Evolutionary conservation across 1,140 invertebrate genomes (phyloP).

Genomic region (Micrasema longulum): DNA sequence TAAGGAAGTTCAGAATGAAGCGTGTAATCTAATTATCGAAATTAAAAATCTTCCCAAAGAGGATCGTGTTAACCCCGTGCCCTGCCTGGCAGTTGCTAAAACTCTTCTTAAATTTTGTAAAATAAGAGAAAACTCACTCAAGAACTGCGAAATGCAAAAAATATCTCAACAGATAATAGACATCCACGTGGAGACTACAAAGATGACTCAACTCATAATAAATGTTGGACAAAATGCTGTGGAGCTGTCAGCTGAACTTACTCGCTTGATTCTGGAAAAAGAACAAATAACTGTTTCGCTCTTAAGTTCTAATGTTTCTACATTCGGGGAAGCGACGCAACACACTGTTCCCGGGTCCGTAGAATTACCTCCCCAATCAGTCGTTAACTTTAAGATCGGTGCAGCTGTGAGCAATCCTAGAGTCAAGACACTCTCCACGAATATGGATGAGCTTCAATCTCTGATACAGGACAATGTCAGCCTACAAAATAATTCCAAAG

Average conservation of each 20-base stretch:
- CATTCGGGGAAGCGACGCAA: not conserved
- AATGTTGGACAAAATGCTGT: constrained; percentile 61
- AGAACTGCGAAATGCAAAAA: constrained; percentile 60
- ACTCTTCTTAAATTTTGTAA: constrained; percentile 63
- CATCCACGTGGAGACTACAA: constrained; percentile 61
- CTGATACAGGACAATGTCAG: constrained; percentile 48
- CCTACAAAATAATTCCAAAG: constrained; percentile 16
- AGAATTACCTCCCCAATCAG: constrained; percentile 5
- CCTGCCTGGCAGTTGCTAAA: constrained; percentile 62
- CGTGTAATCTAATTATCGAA: constrained; percentile 57
- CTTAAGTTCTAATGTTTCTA: not conserved
- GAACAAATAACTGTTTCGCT: not conserved
- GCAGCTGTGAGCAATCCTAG: constrained; percentile 28
- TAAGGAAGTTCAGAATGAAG: too few species aligned
- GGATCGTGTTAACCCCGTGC: constrained; percentile 58
- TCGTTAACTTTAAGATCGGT: constrained; percentile 43
- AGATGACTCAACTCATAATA: constrained; percentile 59
- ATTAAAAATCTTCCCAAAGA: constrained; percentile 59
- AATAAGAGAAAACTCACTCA: constrained; percentile 61
- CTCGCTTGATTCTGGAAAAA: constrained; percentile 42
- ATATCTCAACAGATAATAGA: constrained; percentile 63
- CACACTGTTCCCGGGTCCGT: not conserved
- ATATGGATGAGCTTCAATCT: constrained; percentile 28
- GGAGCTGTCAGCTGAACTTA: constrained; percentile 57
- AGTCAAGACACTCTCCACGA: not conserved